Percentiles rank a stretch among this genome's conserved stretches.
phyloP scores from a whole-genome alignment of 2,113 vertebrate genomes.

The Pygathrix nemaeus region DNA sequence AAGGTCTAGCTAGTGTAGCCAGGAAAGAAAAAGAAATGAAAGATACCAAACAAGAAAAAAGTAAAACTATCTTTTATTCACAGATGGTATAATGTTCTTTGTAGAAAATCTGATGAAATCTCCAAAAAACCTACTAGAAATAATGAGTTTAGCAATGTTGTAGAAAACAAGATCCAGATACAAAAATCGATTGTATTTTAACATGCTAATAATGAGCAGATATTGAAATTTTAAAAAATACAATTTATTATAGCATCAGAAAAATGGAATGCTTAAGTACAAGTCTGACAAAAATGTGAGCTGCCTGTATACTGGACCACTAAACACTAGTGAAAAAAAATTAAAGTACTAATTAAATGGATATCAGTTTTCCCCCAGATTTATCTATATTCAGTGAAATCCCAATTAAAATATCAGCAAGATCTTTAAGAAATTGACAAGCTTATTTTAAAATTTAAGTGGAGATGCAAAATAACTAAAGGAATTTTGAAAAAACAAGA shows the following conservation, averaged over 20 bases:
- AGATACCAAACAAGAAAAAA: neutral
- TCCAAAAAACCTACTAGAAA: neutral
- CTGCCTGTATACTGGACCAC: neutral
- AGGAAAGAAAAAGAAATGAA: neutral
- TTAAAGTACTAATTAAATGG: neutral
- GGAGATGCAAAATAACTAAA: neutral
- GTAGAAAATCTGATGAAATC: constrained; percentile 5
- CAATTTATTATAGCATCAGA: neutral
- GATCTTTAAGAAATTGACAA: neutral
- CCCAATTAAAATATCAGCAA: neutral
- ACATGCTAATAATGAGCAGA: neutral
- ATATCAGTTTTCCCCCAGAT: neutral
- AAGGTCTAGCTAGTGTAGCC: neutral
- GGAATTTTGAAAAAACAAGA: neutral
- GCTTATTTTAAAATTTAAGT: neutral
- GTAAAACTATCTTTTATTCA: neutral
- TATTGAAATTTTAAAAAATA: neutral
- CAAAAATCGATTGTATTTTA: neutral
- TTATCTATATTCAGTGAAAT: neutral
- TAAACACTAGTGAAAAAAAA: neutral
- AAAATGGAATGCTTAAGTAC: neutral
- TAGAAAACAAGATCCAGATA: neutral
- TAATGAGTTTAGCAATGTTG: neutral
- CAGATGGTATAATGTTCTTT: neutral
- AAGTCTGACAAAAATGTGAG: neutral